Base-by-base conservation (phyloP, 1,140 invertebrate genomes). In the Penaeus indicus region DNA sequence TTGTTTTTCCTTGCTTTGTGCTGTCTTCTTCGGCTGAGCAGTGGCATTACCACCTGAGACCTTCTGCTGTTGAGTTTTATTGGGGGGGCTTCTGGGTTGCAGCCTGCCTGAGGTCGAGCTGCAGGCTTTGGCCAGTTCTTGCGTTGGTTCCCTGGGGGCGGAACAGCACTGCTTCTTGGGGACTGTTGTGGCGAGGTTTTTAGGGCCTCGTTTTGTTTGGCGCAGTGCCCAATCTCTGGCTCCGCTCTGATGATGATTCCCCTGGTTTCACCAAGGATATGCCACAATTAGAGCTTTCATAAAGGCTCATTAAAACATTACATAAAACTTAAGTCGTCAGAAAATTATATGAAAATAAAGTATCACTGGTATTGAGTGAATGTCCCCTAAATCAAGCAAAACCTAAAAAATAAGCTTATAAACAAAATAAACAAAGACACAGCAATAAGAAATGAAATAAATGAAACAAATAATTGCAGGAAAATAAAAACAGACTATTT, bases 101-200 rank as follows among this genome's bases (percentile, higher is more conserved):
- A 22, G 86, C 64, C 54, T 88, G 80, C 21, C n/a, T 88, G 80
- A 19, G 86, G 86, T 42, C 86, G 80, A n/a, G 61, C 80, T 21
- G 81, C 67, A 47, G 86, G 69, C 81, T 84, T 88, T 19, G 86
- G 86, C 16, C 86, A 81, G 84, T 75, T 88, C 67, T 88, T 88
- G 47, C 86, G 80, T 38, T 88, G 86, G 27, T 63, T 63, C 22
- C 21, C 78, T 54, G 86, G 61, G 22, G 86, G 13, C 16, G 81
- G 54, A 18, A 42, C 38, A 42, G 75, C 79, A 18, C 22, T 75
- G 19, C 79, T 83, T n/a, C 78, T 90, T 90, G 38, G 84, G 89
- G 63, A 90, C 84, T 25, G 89, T 83, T 27, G 89, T 90, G 63
- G 89, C 89, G 16, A 84, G 77, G 19, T 84, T 90, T 77, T 90